A percentile compares a stretch with the other conserved stretches of the same genome.
These are phyloP conservation scores for Serrognathus titanus DNA, from an alignment of 2,888 invertebrate species.

Conservation along the genomic window DNA sequence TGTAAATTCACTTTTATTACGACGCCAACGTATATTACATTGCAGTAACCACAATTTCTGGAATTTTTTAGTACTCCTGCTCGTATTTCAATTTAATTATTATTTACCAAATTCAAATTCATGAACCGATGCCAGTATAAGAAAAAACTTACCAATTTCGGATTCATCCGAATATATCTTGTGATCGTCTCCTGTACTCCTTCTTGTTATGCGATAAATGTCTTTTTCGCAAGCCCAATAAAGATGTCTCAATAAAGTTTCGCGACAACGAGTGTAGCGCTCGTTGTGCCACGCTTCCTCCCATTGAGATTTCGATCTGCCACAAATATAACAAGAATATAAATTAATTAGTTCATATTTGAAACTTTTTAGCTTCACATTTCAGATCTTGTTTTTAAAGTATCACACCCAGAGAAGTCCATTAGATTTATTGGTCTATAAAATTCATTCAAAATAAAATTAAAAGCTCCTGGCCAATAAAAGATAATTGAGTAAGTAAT, in stretches of 20 bases:
- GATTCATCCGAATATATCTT: conserved; percentile 6
- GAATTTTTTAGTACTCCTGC: no score
- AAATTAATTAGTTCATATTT: not conserved
- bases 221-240: conserved; percentile 63
- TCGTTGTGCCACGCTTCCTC: conserved; percentile 58
- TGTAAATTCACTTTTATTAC: no score
- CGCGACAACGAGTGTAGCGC: conserved; percentile 56
- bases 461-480: not conserved
- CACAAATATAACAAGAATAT: conserved; percentile 5
- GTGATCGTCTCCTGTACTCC: conserved; percentile 36
- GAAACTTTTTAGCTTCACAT: no score
- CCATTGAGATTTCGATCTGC: conserved; percentile 59
- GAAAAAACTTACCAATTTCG: conserved; percentile 8
- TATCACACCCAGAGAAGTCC: no score
- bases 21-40: no score
- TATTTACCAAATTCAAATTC: no score
- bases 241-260: conserved; percentile 54
- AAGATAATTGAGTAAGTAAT: not conserved
- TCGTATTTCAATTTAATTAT: no score
- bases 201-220: conserved; percentile 55
- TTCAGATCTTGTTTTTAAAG: no score
- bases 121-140: not conserved
- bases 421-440: no score
- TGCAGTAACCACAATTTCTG: no score
- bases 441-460: not conserved